Conservation (phyloP, 2,888 invertebrate genomes). For the Ectemnius cavifrons region DNA sequence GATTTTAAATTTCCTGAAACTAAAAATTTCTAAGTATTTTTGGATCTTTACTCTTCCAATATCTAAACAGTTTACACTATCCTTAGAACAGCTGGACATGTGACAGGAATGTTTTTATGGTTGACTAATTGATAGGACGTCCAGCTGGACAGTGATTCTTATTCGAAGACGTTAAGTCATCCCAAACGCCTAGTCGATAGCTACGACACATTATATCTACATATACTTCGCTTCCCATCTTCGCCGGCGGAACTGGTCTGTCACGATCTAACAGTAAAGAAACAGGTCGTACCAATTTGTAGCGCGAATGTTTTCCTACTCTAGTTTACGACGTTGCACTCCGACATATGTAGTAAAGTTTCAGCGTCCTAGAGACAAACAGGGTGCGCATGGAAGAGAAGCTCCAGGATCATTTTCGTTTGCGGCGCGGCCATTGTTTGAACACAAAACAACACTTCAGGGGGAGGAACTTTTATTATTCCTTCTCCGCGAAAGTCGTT, state of each 20-base stretch:
- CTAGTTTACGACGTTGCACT: not conserved
- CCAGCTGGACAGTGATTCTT: too few species aligned
- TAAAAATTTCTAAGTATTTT: too few species aligned
- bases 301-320: conserved; percentile 12
- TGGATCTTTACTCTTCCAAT: too few species aligned
- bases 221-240: not conserved
- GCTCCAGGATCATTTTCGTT: not conserved
- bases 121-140: too few species aligned
- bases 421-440: not conserved
- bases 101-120: too few species aligned
- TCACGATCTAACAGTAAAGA: not conserved
- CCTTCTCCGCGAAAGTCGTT: not conserved
- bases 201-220: too few species aligned
- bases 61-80: too few species aligned
- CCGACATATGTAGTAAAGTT: not conserved
- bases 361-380: not conserved
- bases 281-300: conserved; percentile 13
- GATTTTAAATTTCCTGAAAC: too few species aligned
- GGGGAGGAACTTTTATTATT: conserved; percentile 3
- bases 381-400: not conserved
- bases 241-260: not conserved
- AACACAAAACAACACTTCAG: not conserved
- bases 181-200: too few species aligned
- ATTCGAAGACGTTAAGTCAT: too few species aligned
- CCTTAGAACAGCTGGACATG: too few species aligned